Evolutionary conservation across 2,113 vertebrate species (phyloP).

Genomic region (Pycnonotus jocosus): DNA sequence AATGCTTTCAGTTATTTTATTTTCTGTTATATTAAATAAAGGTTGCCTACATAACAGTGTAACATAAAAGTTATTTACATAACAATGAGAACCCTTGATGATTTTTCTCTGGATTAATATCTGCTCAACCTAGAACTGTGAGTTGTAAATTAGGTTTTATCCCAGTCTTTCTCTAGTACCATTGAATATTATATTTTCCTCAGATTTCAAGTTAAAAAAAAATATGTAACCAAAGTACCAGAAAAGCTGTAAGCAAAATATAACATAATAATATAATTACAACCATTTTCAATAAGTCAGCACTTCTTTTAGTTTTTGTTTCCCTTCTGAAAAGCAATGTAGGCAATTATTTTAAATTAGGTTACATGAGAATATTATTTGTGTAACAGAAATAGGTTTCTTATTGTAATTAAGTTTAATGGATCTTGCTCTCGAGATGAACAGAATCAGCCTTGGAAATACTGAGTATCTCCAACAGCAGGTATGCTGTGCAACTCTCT

Average conservation of each 20-base stretch:
- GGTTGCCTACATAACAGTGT: not conserved
- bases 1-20: not conserved
- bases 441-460: conserved; percentile 25
- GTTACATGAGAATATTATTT: conserved; percentile 75
- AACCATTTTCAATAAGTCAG: conserved; percentile 68
- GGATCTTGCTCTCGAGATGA: conserved; percentile 32
- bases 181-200: not conserved
- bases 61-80: not conserved
- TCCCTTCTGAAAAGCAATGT: conserved; percentile 60
- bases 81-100: not conserved
- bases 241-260: conserved; percentile 55
- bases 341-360: conserved; percentile 78
- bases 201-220: conserved; percentile 32
- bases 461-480: not conserved
- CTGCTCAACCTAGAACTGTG: not conserved
- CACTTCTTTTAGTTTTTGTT: conserved; percentile 66
- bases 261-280: conserved; percentile 70
- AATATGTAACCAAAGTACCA: conserved; percentile 15
- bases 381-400: conserved; percentile 70
- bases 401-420: conserved; percentile 72
- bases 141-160: conserved; percentile 10
- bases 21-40: not conserved
- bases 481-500: not conserved
- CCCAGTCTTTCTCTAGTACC: not conserved
- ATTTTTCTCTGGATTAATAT: not conserved